Evolutionary conservation across 2,113 vertebrate species (phyloP).

Genomic region (Pheucticus melanocephalus): DNA sequence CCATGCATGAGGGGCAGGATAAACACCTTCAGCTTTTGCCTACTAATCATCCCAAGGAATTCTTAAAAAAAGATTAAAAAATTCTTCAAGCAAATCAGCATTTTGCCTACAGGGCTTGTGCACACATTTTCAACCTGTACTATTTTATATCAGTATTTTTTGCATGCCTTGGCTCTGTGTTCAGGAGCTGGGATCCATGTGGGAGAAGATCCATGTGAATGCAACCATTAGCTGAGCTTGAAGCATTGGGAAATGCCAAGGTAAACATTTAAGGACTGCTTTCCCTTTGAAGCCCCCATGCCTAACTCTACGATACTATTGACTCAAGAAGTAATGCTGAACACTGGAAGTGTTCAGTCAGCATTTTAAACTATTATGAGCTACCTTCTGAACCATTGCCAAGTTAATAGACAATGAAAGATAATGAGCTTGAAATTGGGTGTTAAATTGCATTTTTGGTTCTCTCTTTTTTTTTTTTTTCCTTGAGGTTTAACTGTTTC

Average conservation of each 20-base stretch:
- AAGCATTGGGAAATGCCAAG: constrained; percentile 7
- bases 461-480: constrained; percentile 51
- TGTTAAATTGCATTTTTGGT: constrained; percentile 88
- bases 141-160: background rate
- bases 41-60: background rate
- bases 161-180: background rate
- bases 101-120: background rate
- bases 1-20: background rate
- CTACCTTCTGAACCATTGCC: constrained; percentile 87
- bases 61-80: background rate
- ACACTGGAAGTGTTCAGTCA: constrained; percentile 83
- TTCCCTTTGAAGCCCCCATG: constrained; percentile 54
- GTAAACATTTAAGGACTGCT: constrained; percentile 45
- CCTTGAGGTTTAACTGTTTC: constrained; percentile 82
- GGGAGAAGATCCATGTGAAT: background rate
- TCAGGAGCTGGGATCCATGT: background rate
- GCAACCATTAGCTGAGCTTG: constrained; percentile 18
- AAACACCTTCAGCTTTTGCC: background rate
- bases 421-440: constrained; percentile 90
- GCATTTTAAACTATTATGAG: constrained; percentile 88
- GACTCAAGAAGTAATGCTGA: constrained; percentile 75
- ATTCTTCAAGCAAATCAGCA: background rate
- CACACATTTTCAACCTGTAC: background rate
- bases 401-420: constrained; percentile 91
- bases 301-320: constrained; percentile 40